Conservation (phyloP, 2,113 vertebrate species). For the Pteronura brasiliensis region DNA sequence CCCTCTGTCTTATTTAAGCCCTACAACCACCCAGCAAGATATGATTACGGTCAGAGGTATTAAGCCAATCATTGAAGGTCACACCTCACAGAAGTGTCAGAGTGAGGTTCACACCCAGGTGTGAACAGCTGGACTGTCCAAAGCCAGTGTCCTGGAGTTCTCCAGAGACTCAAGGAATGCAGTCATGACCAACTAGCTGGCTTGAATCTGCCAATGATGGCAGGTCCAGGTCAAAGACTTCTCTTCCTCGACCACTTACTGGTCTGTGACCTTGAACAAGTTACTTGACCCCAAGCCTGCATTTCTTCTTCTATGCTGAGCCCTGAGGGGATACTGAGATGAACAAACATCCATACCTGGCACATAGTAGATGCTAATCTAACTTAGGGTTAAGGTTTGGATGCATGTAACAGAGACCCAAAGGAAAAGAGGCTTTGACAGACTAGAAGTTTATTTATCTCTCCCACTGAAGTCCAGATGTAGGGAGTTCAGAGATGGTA, state of each 20-base stretch:
- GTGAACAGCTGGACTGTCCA: neutral
- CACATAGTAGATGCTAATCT: neutral
- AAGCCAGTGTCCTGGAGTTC: neutral
- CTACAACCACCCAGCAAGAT: neutral
- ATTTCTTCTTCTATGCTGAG: neutral
- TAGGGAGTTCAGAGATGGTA: neutral
- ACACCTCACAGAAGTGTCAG: neutral
- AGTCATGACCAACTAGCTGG: neutral
- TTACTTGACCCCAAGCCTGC: neutral
- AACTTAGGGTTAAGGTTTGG: neutral
- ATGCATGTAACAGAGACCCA: neutral
- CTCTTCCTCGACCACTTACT: neutral
- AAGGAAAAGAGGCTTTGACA: neutral
- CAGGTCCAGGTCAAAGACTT: neutral
- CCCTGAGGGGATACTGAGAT: neutral
- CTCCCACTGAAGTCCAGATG: neutral
- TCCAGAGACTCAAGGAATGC: neutral
- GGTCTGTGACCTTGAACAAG: neutral
- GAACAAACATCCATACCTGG: neutral
- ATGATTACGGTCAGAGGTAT: neutral
- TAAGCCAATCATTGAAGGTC: neutral
- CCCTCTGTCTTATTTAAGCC: neutral
- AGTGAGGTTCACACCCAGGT: neutral
- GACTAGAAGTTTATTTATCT: neutral
- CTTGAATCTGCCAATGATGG: neutral